Base-by-base conservation (phyloP, 2,113 vertebrate genomes). In the Pelobates fuscus region DNA sequence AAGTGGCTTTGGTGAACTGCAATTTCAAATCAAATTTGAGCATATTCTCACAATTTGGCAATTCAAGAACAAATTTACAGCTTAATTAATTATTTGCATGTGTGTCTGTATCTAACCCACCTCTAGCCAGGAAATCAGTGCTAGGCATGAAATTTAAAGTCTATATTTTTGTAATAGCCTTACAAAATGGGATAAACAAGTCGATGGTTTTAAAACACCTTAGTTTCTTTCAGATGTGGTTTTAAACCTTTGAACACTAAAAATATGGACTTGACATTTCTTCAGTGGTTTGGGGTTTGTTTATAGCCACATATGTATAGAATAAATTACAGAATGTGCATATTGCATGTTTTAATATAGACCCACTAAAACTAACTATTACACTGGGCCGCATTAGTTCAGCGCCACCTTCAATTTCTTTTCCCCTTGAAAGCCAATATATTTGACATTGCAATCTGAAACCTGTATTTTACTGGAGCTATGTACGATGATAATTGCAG, bases 371-470 rank as follows among this genome's bases (percentile, higher is more conserved):
- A 79, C 59, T 65, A 12, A 70, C 23, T 26, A 8, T 78, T 83
- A 79, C 79, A 81, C 82, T 14, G 63, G 41, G 60, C 80, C 60
- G 46, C 26, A 82, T 75, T 52, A 55, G 43, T 80, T 84, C 70
- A 77, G 62, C 62, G 77, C 82, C 43, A 67, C 58, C 37, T 77
- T 68, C 29, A 49, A 77, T 67, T 67, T 61, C 41, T 17, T 59
- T 46, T 67, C 44, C 20, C n/a, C 21, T 21, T 57, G 12, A 3
- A 71, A 78, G 82, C 78, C 54, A 78, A 74, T 83, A 84, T 78
- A 80, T 67, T 63, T 79, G 77, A 80, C 65, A 73, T 79, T 86
- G 88, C 82, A 88, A 89, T 81, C 78, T 17, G 77, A 92, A 88
- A 85, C 88, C 37, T 43, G 62, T 65, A 80, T 78, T 89, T 89